A percentile compares a stretch with the other conserved stretches of the same genome.
phyloP scores from a whole-genome alignment of 2,113 vertebrate species.

The Mirza zaza region DNA sequence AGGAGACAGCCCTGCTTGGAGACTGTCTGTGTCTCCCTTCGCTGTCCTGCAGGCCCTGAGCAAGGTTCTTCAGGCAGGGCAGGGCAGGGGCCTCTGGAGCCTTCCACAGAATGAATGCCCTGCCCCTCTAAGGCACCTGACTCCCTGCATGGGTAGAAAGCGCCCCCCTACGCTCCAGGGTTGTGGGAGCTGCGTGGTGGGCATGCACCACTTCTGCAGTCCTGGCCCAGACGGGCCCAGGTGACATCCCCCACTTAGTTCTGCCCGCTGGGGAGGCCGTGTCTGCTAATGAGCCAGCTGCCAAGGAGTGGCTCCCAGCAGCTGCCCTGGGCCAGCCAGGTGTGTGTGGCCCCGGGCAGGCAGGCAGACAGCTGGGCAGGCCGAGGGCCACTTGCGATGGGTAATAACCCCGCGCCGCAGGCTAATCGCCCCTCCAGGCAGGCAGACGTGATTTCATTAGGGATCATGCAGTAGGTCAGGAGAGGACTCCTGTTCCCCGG shows the following conservation, averaged over 20 bases:
- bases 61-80: background rate
- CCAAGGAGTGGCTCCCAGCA: background rate
- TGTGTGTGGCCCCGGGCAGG: background rate
- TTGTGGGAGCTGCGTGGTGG: too few species aligned
- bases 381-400: background rate
- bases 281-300: background rate
- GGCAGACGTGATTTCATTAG: conserved; percentile 64
- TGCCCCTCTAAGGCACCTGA: background rate
- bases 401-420: background rate
- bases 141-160: background rate
- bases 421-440: background rate
- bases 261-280: background rate
- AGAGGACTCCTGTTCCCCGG: background rate
- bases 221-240: background rate
- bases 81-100: background rate
- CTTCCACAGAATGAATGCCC: background rate
- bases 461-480: background rate
- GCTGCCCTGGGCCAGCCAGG: conserved; percentile 9
- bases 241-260: background rate
- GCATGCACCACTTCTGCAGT: fast-evolving
- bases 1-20: fast-evolving
- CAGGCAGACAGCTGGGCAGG: background rate
- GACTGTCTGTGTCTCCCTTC: background rate
- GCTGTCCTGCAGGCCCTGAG: fast-evolving
- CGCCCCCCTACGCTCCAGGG: fast-evolving